Evolutionary conservation across 2,113 vertebrate species (phyloP), one percentile per base, ranked within the genome.

Genomic region (Scophthalmus maximus): DNA sequence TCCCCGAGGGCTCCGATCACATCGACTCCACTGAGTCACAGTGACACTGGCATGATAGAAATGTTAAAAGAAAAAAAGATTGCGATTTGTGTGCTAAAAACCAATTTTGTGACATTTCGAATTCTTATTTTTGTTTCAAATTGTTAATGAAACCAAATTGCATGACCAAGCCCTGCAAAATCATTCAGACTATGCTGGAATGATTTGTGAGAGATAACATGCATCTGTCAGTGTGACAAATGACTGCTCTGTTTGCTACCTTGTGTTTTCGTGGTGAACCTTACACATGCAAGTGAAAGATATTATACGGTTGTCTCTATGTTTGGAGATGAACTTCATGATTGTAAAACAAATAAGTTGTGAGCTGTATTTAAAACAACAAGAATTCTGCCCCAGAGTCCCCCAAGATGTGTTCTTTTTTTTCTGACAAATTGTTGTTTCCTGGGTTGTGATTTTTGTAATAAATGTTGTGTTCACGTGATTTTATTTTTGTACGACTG

Each of bases 321-420:
- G 18, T 17, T 67, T 62, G 66, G 59, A 84, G 38, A 68, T 74
- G 11, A 76, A 69, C 23, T 80, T 84, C 53, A 64, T 58, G 68
- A 74, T 62, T 75, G 81, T 79, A 76, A 77, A 75, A 32, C 30
- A 34, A 76, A 55, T 56, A 51, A 61, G 23, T 67, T 65, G 50
- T 78, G 61, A 76, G 67, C 69, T 84, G 55, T 91, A 88, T 88
- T 88, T 90, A 86, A 87, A 88, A 81, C 61, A 88, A n/a, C n/a
- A n/a, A n/a, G 81, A 88, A 85, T 85, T 89, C 79, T 60, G 60
- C 76, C 80, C 71, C 75, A 73, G 72, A 79, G 69, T 84, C 91
- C 89, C 95, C 95, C 96, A 97, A 96, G 95, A 96, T 91, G 82
- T 94, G 94, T 89, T 92, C n/a, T n/a, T n/a, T n/a, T n/a, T n/a